Base-by-base conservation (phyloP, 1,140 invertebrate species). In the Lethrus apterus region DNA sequence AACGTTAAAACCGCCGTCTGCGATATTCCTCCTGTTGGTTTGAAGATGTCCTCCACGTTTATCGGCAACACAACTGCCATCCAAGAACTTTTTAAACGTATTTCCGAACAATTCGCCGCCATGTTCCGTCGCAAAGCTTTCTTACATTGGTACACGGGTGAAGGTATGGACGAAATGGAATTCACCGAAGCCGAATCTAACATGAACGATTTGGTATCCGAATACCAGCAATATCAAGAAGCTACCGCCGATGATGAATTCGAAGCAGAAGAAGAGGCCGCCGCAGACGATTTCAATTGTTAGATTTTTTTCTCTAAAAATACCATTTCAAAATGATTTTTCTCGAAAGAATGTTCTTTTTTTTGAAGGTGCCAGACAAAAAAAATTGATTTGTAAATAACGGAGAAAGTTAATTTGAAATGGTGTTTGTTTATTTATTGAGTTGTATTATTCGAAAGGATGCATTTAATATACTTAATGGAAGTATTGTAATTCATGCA, bases 161-260 rank as follows among this genome's bases (percentile, higher is more conserved):
- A 54, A 40, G 47, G 47, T 18, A 89, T 89, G 87, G 86, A 89
- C 48, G 84, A 88, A 59, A 79, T 78, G 72, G 86, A 90, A 62
- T 89, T 89, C 65, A 86, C 81, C 8, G 84, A 89, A 57, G 85
- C 86, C 0, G 79, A 81, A 66, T 77, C 75, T 68, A 75, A 91
- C 72, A 89, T 92, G 87, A 91, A 91, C 65, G 90, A 93, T 64
- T 68, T 93, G 59, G 83, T 93, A 5, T 88, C 86, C 1, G 84
- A 87, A 60, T 93, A 93, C 67, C 90, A 93, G 63, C 89, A 93
- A 66, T 94, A 94, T 69, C 89, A 93, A 63, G 90, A 88, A 58
- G 85, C 85, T 17, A 85, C 83, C 9, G 83, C 81, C 15, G 84
- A 87, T 57, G 84, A 87, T 49, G 84, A 87, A 58, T 84, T 85